Evolutionary conservation across 2,888 invertebrate species (phyloP).

Genomic region (Megamerina dolium): DNA sequence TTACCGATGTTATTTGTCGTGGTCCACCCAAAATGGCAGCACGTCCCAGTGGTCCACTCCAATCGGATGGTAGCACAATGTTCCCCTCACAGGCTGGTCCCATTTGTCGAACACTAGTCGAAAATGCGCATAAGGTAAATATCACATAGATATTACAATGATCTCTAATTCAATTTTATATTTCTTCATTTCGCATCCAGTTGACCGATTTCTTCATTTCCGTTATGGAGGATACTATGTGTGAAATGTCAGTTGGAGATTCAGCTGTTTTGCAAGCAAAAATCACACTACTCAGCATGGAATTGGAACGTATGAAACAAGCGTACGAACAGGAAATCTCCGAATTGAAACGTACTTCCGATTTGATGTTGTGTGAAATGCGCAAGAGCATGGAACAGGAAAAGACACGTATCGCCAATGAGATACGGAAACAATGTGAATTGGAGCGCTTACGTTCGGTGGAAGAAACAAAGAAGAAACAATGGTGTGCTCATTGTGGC

Average conservation of each 20-base stretch:
- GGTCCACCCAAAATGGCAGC: constrained; percentile 50
- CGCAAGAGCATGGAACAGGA: constrained; percentile 65
- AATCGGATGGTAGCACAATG: constrained; percentile 47
- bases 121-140: constrained; percentile 57
- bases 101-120: constrained; percentile 54
- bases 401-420: constrained; percentile 58
- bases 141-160: no score
- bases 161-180: neutral
- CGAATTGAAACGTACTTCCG: constrained; percentile 62
- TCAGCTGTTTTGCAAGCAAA: constrained; percentile 53
- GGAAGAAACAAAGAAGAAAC: constrained; percentile 72
- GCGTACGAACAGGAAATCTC: constrained; percentile 66
- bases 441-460: constrained; percentile 66
- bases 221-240: constrained; percentile 62
- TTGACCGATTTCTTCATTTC: constrained; percentile 64
- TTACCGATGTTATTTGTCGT: constrained; percentile 39
- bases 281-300: constrained; percentile 57
- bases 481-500: constrained; percentile 87
- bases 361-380: constrained; percentile 64
- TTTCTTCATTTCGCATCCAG: constrained; percentile 41
- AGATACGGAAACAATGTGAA: constrained; percentile 62
- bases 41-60: constrained; percentile 51
- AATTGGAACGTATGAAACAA: constrained; percentile 66
- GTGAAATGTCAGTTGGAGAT: constrained; percentile 56
- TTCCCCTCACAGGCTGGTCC: constrained; percentile 55